Base-by-base conservation (phyloP, 2,888 invertebrate genomes). In the Cenopis cana region DNA sequence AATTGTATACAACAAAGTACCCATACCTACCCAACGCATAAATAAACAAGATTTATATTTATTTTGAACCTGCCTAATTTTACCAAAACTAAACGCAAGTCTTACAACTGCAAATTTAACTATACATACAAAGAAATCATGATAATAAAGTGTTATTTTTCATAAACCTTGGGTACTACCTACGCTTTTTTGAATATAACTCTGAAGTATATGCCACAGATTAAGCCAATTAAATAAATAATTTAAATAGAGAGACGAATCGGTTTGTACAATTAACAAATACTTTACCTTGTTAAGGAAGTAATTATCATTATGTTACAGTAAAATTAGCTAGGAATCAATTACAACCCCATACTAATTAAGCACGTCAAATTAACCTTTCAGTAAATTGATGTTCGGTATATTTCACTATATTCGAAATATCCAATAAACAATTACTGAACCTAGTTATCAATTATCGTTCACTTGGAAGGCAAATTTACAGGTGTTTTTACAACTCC, bases 341-440 rank as follows among this genome's bases (percentile, higher is more conserved):
- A 71, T 67, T 67, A 61, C 36, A 67, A 54, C 56, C 18, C 49
- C 50, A 36, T 36, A 46, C 41, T 71, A 55, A 67, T 67, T 61
- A 61, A 66, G 12, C 55, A 17, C n/a, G 60, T 55, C 55, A 46
- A 66, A 67, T 71, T 67, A 71, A 71, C 66, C 61, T 66, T 67
- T 67, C 14, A 29, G 38, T 14, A 36, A 67, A 71, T 56, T 61
- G 67, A 67, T 70, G 41, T 24, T 55, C 54, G 24, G 55, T 61
- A 38, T 29, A 71, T 71, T 67, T 61, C 56, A 55, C 61, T 36
- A 54, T 60, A 66, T 59, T 60, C 61, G 38, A 71, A 60, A 65
- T 60, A 60, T 66, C 61, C 71, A 66, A 71, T 71, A 66, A 71
- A 66, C 67, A 71, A 71, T 71, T 71, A 70, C 33, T 50, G 56